Evolutionary conservation across 2,888 invertebrate genomes (phyloP).

Genomic region (Prosopocoilus inquinatus): DNA sequence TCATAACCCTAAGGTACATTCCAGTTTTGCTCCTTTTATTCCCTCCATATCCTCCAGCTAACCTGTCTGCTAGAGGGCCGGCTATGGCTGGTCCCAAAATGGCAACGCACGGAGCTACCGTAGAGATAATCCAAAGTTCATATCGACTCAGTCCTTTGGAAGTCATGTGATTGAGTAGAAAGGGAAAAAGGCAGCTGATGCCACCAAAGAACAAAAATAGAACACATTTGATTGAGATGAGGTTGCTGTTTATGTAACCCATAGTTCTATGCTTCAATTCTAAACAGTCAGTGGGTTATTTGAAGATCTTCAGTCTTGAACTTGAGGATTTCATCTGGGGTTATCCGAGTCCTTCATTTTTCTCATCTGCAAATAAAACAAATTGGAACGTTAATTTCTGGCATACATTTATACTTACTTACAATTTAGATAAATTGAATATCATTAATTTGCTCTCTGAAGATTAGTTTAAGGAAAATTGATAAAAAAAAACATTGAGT

Average conservation of each 20-base stretch:
- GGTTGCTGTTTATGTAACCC: conserved; percentile 63
- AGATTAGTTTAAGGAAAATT: too few species aligned
- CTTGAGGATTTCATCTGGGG: background rate
- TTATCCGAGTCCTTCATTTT: background rate
- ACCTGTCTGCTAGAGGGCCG: conserved; percentile 76
- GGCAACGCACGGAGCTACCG: conserved; percentile 75
- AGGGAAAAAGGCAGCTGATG: conserved; percentile 80
- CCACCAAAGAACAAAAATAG: conserved; percentile 80
- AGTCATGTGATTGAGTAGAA: conserved; percentile 76
- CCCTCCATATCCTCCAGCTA: conserved; percentile 51
- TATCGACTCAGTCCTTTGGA: conserved; percentile 69
- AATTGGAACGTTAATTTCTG: background rate
- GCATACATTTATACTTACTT: too few species aligned
- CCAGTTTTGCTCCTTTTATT: conserved; percentile 54
- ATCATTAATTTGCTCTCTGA: too few species aligned
- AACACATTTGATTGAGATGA: conserved; percentile 76
- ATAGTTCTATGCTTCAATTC: conserved; percentile 25
- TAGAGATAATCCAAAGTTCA: conserved; percentile 75
- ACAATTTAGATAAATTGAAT: too few species aligned
- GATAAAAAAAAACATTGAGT: too few species aligned
- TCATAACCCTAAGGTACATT: conserved; percentile 65
- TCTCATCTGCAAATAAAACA: background rate
- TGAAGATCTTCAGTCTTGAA: too few species aligned
- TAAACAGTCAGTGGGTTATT: too few species aligned
- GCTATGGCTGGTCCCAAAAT: conserved; percentile 74